A percentile compares a stretch with the other conserved stretches of the same genome.
phyloP scores from a whole-genome alignment of 2,113 vertebrate species.

The Ameiurus melas region DNA sequence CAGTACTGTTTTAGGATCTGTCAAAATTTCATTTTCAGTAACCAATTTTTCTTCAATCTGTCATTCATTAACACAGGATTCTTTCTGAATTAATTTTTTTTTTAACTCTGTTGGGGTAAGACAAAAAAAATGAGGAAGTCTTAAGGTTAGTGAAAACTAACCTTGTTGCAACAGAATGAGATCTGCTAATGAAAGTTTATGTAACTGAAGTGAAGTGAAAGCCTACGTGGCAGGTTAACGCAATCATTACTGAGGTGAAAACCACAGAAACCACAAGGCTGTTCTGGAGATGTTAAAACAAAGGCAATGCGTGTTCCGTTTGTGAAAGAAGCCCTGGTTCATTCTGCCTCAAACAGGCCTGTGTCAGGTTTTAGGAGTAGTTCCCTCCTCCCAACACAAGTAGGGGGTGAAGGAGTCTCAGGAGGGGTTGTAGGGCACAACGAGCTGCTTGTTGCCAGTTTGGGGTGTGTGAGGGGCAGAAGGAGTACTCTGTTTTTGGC shows the following conservation, averaged over 20 bases:
- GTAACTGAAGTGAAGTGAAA: neutral
- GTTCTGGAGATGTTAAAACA: neutral
- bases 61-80: neutral
- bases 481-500: constrained; percentile 44
- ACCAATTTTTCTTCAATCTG: neutral
- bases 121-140: neutral
- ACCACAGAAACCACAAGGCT: neutral
- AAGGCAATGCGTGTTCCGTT: neutral
- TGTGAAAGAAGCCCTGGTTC: neutral
- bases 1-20: constrained; percentile 46
- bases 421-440: constrained; percentile 42
- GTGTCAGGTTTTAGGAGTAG: constrained; percentile 2
- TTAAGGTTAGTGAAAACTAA: neutral
- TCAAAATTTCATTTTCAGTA: neutral
- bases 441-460: constrained; percentile 46
- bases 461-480: constrained; percentile 39
- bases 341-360: constrained; percentile 6
- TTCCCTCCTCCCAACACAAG: neutral
- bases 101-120: too few relatives aligned
- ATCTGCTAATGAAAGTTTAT: constrained; percentile 1
- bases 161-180: neutral
- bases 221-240: neutral
- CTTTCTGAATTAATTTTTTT: neutral
- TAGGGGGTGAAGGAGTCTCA: neutral
- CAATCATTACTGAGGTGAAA: neutral